A percentile compares a stretch with the other conserved stretches of the same genome.
Conservation (phyloP, 2,797 vertebrate genomes). For the Arctocebus calabarensis region DNA sequence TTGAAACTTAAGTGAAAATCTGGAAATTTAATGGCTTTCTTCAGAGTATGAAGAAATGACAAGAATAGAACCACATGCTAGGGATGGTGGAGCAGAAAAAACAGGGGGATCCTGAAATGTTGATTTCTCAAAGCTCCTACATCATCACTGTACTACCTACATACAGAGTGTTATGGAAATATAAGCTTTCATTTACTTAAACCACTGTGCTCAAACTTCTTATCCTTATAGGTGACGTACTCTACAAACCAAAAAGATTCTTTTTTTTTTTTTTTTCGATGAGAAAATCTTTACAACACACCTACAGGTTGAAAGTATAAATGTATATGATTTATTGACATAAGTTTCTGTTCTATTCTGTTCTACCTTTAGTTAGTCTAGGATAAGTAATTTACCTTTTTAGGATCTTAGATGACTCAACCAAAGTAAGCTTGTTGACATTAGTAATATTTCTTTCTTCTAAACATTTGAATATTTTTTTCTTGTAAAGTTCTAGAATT, state of each 20-base stretch:
- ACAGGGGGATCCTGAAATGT: background rate
- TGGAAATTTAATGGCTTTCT: background rate
- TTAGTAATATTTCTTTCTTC: background rate
- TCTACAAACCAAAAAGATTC: background rate
- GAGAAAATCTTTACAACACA: background rate
- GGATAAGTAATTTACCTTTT: background rate
- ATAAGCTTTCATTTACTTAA: slow-evolving; percentile 3
- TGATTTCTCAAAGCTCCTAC: background rate
- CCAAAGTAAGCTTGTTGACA: background rate
- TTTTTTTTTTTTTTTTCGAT: background rate
- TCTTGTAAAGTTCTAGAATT: background rate
- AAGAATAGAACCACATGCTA: background rate
- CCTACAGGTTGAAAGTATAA: background rate
- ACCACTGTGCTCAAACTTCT: background rate
- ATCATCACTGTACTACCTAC: background rate
- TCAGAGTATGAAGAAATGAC: background rate
- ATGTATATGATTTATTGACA: background rate
- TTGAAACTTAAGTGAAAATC: background rate
- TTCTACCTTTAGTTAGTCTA: background rate
- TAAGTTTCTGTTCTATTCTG: background rate
- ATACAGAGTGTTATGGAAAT: background rate
- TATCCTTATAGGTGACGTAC: background rate
- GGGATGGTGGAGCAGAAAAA: background rate
- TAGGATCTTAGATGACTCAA: background rate
- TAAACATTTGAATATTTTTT: background rate